These are phyloP conservation scores for Sapayoa aenigma DNA, from an alignment of 2,113 vertebrate genomes.

Conservation along the genomic window DNA sequence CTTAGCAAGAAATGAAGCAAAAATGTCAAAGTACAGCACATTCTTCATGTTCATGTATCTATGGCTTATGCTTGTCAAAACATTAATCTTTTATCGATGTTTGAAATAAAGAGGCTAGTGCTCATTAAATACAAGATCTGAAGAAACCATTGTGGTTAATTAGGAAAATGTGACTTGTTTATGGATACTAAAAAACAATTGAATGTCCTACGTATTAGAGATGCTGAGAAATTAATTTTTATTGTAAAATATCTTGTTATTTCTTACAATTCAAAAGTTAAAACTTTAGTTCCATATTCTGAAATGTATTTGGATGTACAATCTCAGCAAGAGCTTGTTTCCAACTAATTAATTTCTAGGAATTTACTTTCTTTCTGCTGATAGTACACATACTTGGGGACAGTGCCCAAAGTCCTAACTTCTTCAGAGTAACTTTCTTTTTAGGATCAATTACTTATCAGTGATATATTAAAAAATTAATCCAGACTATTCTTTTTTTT, in stretches of 20 bases:
- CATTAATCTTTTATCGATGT: background rate
- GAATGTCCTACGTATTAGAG: background rate
- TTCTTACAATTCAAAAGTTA: background rate
- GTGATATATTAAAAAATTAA: background rate
- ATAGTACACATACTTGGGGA: background rate
- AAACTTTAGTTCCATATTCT: background rate
- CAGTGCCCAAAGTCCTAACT: background rate
- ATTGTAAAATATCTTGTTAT: background rate
- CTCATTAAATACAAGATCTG: slow-evolving; percentile 11
- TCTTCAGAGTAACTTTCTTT: background rate
- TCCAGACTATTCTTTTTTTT: background rate
- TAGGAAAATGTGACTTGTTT: slow-evolving; percentile 23
- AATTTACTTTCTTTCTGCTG: background rate
- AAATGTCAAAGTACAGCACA: background rate
- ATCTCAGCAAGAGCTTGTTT: background rate
- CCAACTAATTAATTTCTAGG: background rate
- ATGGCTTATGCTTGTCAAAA: background rate
- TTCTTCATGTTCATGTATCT: background rate
- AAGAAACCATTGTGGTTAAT: background rate
- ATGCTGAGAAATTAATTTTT: background rate
- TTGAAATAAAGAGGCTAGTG: background rate
- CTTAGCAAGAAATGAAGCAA: background rate
- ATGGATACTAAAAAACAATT: background rate
- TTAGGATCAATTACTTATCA: background rate
- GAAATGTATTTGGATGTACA: background rate